Conservation (phyloP, 2,113 vertebrate species). For the Paralichthys olivaceus region DNA sequence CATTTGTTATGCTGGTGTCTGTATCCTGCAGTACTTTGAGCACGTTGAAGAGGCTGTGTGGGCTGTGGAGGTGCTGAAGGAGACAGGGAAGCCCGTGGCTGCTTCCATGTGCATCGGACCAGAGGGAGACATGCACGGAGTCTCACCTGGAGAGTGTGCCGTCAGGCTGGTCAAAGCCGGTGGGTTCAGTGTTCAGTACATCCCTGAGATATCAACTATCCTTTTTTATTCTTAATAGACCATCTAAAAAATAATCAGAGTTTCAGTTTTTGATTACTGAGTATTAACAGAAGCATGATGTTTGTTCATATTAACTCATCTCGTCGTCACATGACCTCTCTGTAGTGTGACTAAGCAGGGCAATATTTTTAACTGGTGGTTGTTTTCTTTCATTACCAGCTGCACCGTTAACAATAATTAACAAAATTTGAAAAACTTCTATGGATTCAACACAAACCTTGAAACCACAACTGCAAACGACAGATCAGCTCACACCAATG, state of each 20-base stretch:
- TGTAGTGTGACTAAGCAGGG: not conserved
- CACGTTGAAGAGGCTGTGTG: slow-evolving; percentile 97
- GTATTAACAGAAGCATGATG: not conserved
- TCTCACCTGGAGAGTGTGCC: slow-evolving; percentile 90
- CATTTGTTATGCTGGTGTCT: not conserved
- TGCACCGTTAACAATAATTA: not conserved
- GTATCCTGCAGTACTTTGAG: slow-evolving; percentile 93
- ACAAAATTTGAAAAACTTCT: not conserved
- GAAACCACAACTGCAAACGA: not conserved
- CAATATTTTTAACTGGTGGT: not conserved
- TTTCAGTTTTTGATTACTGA: not conserved
- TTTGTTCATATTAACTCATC: not conserved
- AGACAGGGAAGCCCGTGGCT: slow-evolving; percentile 92
- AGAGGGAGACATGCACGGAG: slow-evolving; percentile 92
- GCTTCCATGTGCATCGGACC: slow-evolving; percentile 94
- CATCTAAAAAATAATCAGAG: not conserved
- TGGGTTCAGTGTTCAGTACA: slow-evolving; percentile 59
- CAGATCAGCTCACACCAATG: slow-evolving; percentile 3
- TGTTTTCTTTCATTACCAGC: not conserved
- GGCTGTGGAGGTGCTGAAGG: slow-evolving; percentile 93
- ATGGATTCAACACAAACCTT: not conserved
- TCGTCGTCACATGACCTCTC: slow-evolving; percentile 3
- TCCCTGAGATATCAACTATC: not conserved
- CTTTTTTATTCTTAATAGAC: not conserved
- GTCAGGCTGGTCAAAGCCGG: slow-evolving; percentile 93